Evolutionary conservation across 2,113 vertebrate genomes (phyloP), one percentile per base, ranked within the genome.

Genomic region (Mobula birostris): DNA sequence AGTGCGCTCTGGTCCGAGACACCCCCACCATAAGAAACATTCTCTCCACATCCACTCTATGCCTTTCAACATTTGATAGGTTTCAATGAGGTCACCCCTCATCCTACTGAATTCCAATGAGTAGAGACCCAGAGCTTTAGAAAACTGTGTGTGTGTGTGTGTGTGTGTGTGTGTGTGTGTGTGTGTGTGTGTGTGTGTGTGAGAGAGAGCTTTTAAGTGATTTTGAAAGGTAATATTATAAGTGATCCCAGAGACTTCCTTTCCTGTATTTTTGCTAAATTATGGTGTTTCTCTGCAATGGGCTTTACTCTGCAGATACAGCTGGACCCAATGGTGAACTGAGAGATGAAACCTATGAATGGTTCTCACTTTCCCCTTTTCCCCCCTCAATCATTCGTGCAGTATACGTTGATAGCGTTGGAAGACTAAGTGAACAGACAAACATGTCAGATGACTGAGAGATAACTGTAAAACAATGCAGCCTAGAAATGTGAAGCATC

Each of bases 401-500:
- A 19, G 0, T 14, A 11, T 48, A 29, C 9, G 15, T 90, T 66
- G n/a, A 32, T 32, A 68, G 15, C 15, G 32, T 9, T 32, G 29
- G 21, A 66, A 90, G 85, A 29, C 82, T 61, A 12, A 61, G 56
- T 56, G 27, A 11, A 88, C 63, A 14, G 61, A 66, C 12, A 32
- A 32, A 90, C 66, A 66, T 90, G 85, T n/a, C 61, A 68, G 61
- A 68, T 90, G 61, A 90, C n/a, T 66, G n/a, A 15, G 63, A 63
- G 63, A 90, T 90, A 66, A 66, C 19, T 90, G 61, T 32, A 32
- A 66, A 90, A 90, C 85, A 66, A 90, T 66, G 29, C 29, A 90
- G 29, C 14, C n/a, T 58, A 6, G 61, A 66, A 66, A 66, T 61
- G 85, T 66, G 85, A 90, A 90, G 15, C n/a, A 29, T 66, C 29